Percentiles rank a stretch among this genome's conserved stretches.
These are phyloP conservation scores for Nymphalis c-album DNA, from an alignment of 2,888 invertebrate genomes.

Conservation along the genomic window DNA sequence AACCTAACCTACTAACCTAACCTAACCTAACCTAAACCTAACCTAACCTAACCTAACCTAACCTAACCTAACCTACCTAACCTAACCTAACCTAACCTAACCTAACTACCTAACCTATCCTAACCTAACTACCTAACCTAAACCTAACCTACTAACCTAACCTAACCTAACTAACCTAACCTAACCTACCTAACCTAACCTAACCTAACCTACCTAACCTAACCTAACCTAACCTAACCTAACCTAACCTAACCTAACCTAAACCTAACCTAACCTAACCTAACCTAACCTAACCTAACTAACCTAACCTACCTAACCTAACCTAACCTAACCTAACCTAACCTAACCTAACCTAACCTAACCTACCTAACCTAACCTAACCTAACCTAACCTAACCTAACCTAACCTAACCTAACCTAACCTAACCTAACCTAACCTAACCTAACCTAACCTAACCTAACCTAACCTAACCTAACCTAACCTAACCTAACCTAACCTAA, in stretches of 20 bases:
- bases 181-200: constrained; percentile 10
- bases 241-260: constrained; percentile 34
- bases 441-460: too few species aligned
- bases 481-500: constrained; percentile 28
- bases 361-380: constrained; percentile 28
- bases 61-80: constrained; percentile 18
- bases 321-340: too few species aligned
- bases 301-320: constrained; percentile 26
- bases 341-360: constrained; percentile 16
- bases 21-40: constrained; percentile 26
- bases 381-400: constrained; percentile 32
- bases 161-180: constrained; percentile 13
- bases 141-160: constrained; percentile 21
- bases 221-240: constrained; percentile 31
- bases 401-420: constrained; percentile 33
- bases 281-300: constrained; percentile 34
- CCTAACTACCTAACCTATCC: constrained; percentile 20
- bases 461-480: not conserved
- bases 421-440: constrained; percentile 31
- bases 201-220: constrained; percentile 18
- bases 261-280: constrained; percentile 32
- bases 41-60: constrained; percentile 6
- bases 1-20: constrained; percentile 26
- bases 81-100: constrained; percentile 15
- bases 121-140: constrained; percentile 21